phyloP scores from a whole-genome alignment of 2,113 vertebrate species.

The Fulica atra region DNA sequence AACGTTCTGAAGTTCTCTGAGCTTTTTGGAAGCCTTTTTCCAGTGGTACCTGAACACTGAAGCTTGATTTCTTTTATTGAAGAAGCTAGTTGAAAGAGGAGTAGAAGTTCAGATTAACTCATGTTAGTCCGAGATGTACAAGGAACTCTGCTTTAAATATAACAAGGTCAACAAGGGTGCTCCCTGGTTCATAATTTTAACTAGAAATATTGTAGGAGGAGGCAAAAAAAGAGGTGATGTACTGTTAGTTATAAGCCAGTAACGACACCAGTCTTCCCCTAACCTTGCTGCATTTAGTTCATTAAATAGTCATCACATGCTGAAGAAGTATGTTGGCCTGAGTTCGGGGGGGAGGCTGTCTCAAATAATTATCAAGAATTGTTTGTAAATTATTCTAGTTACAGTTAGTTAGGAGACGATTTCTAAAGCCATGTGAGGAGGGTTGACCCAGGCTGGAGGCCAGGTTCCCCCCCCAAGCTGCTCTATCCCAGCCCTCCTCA shows the following conservation, averaged over 20 bases:
- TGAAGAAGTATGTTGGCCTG: neutral
- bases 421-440: neutral
- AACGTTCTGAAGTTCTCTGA: neutral
- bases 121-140: neutral
- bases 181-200: neutral
- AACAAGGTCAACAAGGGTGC: neutral
- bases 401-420: neutral
- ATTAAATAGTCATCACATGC: neutral
- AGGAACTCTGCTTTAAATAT: neutral
- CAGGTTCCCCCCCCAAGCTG: too few species aligned
- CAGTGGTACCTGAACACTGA: neutral
- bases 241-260: neutral
- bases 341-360: neutral
- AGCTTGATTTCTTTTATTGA: neutral
- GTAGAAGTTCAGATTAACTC: neutral
- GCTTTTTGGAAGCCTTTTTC: neutral
- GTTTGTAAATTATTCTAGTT: neutral
- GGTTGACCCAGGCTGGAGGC: too few species aligned
- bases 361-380: neutral
- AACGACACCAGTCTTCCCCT: neutral
- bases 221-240: neutral
- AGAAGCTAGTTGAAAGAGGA: neutral
- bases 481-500: too few species aligned
- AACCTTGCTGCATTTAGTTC: neutral
- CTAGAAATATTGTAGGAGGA: neutral